phyloP scores from a whole-genome alignment of 2,113 vertebrate genomes.

The Willisornis vidua region DNA sequence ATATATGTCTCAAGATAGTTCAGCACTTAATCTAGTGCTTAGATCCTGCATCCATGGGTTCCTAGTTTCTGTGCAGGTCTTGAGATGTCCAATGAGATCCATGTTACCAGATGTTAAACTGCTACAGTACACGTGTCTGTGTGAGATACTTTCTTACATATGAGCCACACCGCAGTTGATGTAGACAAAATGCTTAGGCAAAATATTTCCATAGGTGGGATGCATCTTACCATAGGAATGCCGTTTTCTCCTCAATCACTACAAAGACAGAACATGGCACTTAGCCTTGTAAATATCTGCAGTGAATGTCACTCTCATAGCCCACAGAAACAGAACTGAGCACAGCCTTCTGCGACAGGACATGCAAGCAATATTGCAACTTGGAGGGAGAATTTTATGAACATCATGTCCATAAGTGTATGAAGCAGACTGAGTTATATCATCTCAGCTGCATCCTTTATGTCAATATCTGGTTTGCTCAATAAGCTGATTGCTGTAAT shows the following conservation, averaged over 20 bases:
- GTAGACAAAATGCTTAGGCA: neutral
- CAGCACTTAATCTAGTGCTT: neutral
- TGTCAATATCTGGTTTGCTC: neutral
- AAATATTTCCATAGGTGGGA: neutral
- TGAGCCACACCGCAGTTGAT: neutral
- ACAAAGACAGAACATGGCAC: fast-evolving
- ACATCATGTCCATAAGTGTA: neutral
- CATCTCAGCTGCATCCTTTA: neutral
- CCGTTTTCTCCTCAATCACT: neutral
- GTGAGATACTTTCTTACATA: neutral
- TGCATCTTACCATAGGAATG: neutral
- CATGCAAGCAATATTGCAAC: neutral
- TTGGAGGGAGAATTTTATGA: neutral
- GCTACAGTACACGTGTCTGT: neutral
- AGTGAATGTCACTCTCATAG: neutral
- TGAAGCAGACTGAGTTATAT: neutral
- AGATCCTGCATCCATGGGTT: neutral
- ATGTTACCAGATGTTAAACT: neutral
- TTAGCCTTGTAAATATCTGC: neutral
- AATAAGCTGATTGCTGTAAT: neutral
- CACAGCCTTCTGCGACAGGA: neutral
- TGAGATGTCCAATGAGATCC: neutral
- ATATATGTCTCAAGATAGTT: neutral
- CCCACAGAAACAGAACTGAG: neutral
- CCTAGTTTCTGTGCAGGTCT: neutral